These are phyloP conservation scores for Chaenogobius annularis DNA, from an alignment of 2,113 vertebrate species.

Conservation along the genomic window DNA sequence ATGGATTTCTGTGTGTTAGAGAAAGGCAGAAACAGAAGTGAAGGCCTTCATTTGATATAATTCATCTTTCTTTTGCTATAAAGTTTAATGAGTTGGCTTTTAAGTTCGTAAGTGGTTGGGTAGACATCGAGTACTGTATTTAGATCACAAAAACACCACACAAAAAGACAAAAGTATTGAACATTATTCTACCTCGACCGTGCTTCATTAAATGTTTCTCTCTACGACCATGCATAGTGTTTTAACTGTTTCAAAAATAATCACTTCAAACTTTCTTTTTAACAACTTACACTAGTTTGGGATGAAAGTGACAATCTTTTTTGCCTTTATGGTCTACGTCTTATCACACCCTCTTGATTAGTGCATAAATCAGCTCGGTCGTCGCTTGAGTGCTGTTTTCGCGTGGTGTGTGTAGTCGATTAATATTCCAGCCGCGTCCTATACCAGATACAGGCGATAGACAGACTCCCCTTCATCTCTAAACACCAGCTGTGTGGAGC, in stretches of 20 bases:
- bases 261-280: conserved; percentile 21
- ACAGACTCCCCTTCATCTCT: conserved; percentile 71
- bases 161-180: not conserved
- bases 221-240: not conserved
- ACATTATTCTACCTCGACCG: no score
- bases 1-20: no score
- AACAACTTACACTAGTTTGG: conserved; percentile 20
- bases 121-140: no score
- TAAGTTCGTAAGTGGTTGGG: no score
- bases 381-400: conserved; percentile 35
- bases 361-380: conserved; percentile 57
- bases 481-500: conserved; percentile 71
- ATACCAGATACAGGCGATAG: conserved; percentile 61
- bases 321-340: conserved; percentile 37
- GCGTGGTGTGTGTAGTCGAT: conserved; percentile 42
- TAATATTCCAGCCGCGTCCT: conserved; percentile 73
- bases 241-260: not conserved
- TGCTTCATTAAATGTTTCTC: not conserved
- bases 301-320: conserved; percentile 28
- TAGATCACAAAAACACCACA: no score
- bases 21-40: no score
- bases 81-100: no score
- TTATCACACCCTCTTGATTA: conserved; percentile 38
- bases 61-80: no score
- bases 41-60: no score